Evolutionary conservation across 2,797 vertebrate genomes (phyloP), one percentile per base, ranked within the genome.

Genomic region (Carduelis carduelis): DNA sequence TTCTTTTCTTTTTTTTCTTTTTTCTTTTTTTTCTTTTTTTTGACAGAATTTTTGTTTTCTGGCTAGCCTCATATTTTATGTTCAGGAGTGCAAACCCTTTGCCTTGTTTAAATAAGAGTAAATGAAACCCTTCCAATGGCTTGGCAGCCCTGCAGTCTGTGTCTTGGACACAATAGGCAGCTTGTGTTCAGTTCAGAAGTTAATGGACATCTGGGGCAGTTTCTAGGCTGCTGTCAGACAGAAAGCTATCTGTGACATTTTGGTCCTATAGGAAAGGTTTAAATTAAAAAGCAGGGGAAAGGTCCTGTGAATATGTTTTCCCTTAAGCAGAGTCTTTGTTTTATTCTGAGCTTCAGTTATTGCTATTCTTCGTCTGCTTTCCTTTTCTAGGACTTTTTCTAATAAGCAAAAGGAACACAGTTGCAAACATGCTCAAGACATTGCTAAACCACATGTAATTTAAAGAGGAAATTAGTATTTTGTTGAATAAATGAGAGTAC

Each of bases 31-130:
- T 35, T 35, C 9, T 35, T 35, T 35, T 35, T 52, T 64, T 35
- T 35, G 34, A 35, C 34, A 35, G 34, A 35, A 35, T 35, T 80
- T 93, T 93, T 95, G 43, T 78, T 60, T 81, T 81, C 84, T 82
- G 55, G 59, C 87, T 75, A 81, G 70, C 64, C 61, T 3, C 68
- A 57, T 65, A 92, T 95, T 74, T 76, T 84, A 47, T 0, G 0
- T 65, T 94, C 65, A 91, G 83, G 86, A 95, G 80, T 66, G 63
- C 44, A 87, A 84, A 59, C 59, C 52, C 27, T 91, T 90, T 82
- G 63, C 94, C 87, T 91, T 91, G 77, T 95, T 97, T 93, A 91
- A 96, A 86, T 90, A 90, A 79, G 85, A 96, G 91, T 94, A 91
- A 96, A 91, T 91, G 50, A 92, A 95, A 96, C 93, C 84, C 84